Evolutionary conservation across 2,797 vertebrate genomes (phyloP), one percentile per base, ranked within the genome.

Genomic region (Thamnophis elegans): DNA sequence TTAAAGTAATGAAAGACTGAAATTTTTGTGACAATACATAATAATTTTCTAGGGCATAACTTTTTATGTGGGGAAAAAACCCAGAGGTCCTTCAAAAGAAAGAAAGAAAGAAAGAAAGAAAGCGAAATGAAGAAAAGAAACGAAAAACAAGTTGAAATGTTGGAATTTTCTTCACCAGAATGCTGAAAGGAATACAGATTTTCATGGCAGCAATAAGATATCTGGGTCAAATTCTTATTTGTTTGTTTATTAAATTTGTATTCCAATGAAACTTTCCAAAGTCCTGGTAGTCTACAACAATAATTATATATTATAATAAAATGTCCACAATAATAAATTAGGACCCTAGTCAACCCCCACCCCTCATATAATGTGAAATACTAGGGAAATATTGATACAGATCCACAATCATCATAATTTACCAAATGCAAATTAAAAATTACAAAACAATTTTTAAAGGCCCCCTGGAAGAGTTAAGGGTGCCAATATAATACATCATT

Each of bases 51-150:
- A n/a, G 32, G 51, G 36, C 53, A 20, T 85, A 85, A 53, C 51
- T 60, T 32, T 68, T 78, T 28, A 54, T 9, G 22, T 32, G 60
- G 92, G 92, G 7, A 20, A 85, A 65, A 95, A 93, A 86, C 55
- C 4, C 0, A 94, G 90, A 92, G 89, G 32, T 54, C 59, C 16
- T 82, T 16, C 4, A 28, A 62, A 62, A 62, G 22, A 59, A 2
- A 0, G 22, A 58, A 22, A 58, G 53, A 91, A 55, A 6, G 36
- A 60, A 8, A 8, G 18, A 12, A 28, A 10, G 26, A 62, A 58
- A 22, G 20, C 6, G 58, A 59, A 2, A 0, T 7, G 22, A 22
- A 58, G 53, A 91, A 73, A 32, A 95, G 56, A 88, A 93, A 87
- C 42, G 3, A 94, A 82, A 65, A 42, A 4, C 7, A 59, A 26